Conservation (phyloP, 2,888 invertebrate species). For the Erebia epiphron region DNA sequence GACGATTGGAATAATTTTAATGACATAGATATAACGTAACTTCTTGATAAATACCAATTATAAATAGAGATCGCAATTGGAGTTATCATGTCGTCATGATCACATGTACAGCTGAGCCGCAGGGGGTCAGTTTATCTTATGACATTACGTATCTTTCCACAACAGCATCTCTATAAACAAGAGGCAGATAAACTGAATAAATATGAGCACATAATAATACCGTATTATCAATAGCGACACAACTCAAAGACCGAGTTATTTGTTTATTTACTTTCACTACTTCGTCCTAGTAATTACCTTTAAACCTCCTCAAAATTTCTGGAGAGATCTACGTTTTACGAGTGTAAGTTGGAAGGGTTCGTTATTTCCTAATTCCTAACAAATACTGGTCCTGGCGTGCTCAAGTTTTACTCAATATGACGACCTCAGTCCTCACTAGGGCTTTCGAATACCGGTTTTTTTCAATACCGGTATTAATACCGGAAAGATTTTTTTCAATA, state of each 20-base stretch:
- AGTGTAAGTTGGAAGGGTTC: too few species aligned
- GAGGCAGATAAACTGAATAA: conserved; percentile 55
- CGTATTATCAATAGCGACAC: conserved; percentile 7
- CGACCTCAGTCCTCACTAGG: too few species aligned
- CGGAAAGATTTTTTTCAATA: too few species aligned
- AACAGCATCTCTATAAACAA: conserved; percentile 60
- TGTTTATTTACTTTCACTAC: conserved; percentile 7
- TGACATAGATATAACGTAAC: conserved; percentile 9
- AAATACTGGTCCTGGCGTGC: too few species aligned
- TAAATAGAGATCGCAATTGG: conserved; percentile 50
- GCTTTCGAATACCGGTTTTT: too few species aligned
- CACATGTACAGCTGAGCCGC: conserved; percentile 47
- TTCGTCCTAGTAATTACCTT: neutral
- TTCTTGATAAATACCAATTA: conserved; percentile 44
- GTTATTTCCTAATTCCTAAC: too few species aligned
- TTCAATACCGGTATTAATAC: too few species aligned
- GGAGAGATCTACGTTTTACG: neutral
- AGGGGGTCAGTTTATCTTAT: conserved; percentile 73
- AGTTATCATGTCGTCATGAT: conserved; percentile 61
- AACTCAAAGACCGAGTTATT: neutral
- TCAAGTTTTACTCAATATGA: too few species aligned
- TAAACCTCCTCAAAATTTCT: neutral
- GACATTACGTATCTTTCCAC: conserved; percentile 73
- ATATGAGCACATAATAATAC: conserved; percentile 33
- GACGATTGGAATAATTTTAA: conserved; percentile 4